Conservation (phyloP, 92 coral and sea anemone genomes). For the Epizoanthus rinbou region DNA sequence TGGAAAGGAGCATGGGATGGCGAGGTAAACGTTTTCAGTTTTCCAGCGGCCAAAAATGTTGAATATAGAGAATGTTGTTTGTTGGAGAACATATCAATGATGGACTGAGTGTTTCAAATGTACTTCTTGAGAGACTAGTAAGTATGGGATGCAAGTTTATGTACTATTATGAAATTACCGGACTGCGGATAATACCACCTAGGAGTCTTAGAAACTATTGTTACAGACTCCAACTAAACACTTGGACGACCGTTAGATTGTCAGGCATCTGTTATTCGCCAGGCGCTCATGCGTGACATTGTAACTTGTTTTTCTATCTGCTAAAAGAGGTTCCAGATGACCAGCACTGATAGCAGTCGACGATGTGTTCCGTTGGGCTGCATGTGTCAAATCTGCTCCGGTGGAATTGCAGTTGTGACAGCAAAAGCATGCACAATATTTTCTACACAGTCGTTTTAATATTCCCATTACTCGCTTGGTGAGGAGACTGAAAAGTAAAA, state of each 20-base stretch:
- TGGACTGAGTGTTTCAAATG: no score
- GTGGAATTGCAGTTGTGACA: not conserved
- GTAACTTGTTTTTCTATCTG: not conserved
- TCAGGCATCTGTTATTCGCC: constrained; percentile 1
- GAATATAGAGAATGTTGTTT: no score
- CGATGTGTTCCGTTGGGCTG: not conserved
- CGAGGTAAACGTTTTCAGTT: no score
- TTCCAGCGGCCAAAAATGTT: no score
- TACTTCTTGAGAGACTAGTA: no score
- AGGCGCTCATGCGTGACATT: not conserved
- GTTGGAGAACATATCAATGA: no score
- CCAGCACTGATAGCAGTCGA: not conserved
- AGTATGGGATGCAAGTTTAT: no score
- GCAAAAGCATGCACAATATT: not conserved
- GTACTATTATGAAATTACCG: no score
- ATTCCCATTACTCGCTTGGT: constrained; percentile 9
- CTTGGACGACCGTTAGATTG: not conserved
- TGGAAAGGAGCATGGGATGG: no score
- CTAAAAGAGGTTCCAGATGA: not conserved
- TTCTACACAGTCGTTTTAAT: not conserved
- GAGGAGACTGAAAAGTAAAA: constrained; percentile 23
- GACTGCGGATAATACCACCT: no score
- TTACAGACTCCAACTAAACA: no score
- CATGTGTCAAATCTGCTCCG: constrained; percentile 6
- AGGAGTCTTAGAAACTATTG: no score